Evolutionary conservation across 1,140 invertebrate genomes (phyloP), one percentile per base, ranked within the genome.

Genomic region (Zaprionus taronus): DNA sequence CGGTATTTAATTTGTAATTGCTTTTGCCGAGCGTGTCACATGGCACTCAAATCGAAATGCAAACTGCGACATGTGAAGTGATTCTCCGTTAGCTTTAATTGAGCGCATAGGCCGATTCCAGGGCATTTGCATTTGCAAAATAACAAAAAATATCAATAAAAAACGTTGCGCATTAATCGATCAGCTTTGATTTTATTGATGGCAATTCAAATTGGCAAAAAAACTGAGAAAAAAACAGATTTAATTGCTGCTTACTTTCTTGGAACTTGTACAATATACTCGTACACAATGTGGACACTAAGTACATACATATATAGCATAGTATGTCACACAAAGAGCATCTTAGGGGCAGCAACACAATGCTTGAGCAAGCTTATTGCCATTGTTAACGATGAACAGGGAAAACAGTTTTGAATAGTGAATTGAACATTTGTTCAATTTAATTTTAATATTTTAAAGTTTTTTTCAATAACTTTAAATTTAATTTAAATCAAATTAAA

Each of bases 1-100:
- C 72, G 79, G 73, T 79, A 77, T 90, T 90, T 90, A 85, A 91
- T 82, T 82, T 91, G 86, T 86, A 90, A 90, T 91, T 89, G 85
- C 79, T 79, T 74, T 90, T 77, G 79, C 75, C 20, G 57, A 73
- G 77, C 72, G 72, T 77, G 74, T 79, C 84, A 84, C 71, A 73
- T 81, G 84, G 67, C 68, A 64, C 57, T 62, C 14, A 71, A 70
- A 75, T 51, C 64, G 20, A 17, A 38, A 41, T 60, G 53, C 49
- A 38, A 47, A 47, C 41, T 67, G 20, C 24, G 28, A 31, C 15
- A 55, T 34, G 15, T n/a, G 20, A 38, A 60, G 24, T 5, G 9
- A 14, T 68, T 74, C 17, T 11, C 47, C 41, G 41, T 68, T 58
- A 12, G 49, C 68, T 71, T 86, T 73, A 85, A 85, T 87, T 80